phyloP scores from a whole-genome alignment of 2,113 vertebrate genomes.

The Phaetusa simplex region DNA sequence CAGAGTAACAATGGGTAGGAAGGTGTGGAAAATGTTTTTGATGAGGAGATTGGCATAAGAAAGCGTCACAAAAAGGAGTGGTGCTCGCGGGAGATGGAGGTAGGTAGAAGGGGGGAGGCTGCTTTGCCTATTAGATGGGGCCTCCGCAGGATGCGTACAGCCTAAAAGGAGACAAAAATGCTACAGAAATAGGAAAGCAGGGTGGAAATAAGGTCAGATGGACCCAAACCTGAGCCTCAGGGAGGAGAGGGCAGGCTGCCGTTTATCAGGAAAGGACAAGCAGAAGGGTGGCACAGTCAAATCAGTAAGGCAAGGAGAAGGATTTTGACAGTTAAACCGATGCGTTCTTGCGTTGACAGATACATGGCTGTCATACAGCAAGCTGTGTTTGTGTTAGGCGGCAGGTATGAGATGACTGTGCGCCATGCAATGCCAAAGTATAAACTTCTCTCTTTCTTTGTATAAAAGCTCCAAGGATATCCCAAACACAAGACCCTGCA shows the following conservation, averaged over 20 bases:
- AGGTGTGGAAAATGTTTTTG: neutral
- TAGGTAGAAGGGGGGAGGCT: neutral
- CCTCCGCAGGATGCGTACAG: neutral
- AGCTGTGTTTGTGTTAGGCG: neutral
- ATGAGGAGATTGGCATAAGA: neutral
- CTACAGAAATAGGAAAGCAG: neutral
- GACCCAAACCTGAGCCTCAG: neutral
- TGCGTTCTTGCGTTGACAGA: neutral
- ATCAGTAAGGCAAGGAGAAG: neutral
- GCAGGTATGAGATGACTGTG: constrained; percentile 51
- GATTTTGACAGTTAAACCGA: neutral
- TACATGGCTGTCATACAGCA: fast-evolving
- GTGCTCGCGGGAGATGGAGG: neutral
- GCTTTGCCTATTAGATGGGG: neutral
- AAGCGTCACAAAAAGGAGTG: neutral
- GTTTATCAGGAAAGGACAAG: neutral
- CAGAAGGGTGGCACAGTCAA: neutral
- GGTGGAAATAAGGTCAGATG: neutral
- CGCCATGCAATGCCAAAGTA: neutral
- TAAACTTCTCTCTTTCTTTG: constrained; percentile 52
- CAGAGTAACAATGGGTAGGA: neutral
- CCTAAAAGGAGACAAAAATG: neutral
- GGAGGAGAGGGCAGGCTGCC: neutral
- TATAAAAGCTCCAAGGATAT: constrained; percentile 58
- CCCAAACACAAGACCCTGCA: constrained; percentile 42